Evolutionary conservation across 1,140 invertebrate species (phyloP).

Genomic region (Trachelipus rathkii): DNA sequence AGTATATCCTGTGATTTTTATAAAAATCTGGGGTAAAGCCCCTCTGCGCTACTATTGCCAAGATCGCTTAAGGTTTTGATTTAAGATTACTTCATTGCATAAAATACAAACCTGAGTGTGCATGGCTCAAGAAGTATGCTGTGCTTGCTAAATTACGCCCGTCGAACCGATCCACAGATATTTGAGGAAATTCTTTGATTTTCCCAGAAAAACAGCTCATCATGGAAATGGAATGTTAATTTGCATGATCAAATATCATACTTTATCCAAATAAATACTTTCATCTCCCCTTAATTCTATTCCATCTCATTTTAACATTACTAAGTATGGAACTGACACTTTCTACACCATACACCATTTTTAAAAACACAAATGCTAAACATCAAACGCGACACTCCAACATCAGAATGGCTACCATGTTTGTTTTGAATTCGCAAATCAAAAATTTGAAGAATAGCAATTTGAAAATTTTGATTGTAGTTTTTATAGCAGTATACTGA

Average conservation of each 20-base stretch:
- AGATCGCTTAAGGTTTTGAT: too few relatives aligned
- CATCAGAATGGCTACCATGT: neutral
- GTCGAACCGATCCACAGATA: conserved; percentile 61
- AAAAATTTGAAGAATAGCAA: neutral
- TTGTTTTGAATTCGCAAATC: neutral
- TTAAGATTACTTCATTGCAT: neutral
- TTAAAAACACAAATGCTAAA: neutral
- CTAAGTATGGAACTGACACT: neutral
- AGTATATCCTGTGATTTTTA: too few relatives aligned
- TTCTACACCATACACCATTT: neutral
- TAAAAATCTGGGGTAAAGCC: too few relatives aligned
- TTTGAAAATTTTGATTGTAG: neutral
- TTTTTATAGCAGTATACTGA: neutral
- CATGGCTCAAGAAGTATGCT: conserved; percentile 65
- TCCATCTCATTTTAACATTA: neutral
- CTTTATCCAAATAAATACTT: neutral
- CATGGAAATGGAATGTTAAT: neutral
- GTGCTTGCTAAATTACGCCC: conserved; percentile 53
- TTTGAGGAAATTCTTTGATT: conserved; percentile 60
- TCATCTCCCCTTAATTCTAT: neutral
- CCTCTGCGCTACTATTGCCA: too few relatives aligned
- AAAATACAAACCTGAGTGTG: conserved; percentile 51
- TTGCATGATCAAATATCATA: neutral
- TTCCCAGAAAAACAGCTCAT: conserved; percentile 52
- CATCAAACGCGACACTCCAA: neutral